phyloP scores from a whole-genome alignment of 1,140 invertebrate genomes.

The silkworm (Bombyx mori) region ASM3026992v2 NC_085111.1:8272501-8273000 shows the following conservation, averaged over 20 bases:
- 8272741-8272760: background rate
- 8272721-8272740: background rate
- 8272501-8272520: no score
- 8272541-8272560: no score
- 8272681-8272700: background rate
- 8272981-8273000: background rate
- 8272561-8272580: no score
- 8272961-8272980: constrained; percentile 2
- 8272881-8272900: constrained; percentile 60
- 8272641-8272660: constrained; percentile 1
- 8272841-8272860: constrained; percentile 42
- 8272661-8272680: background rate
- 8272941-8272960: constrained; percentile 8
- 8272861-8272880: constrained; percentile 31
- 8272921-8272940: constrained; percentile 13
- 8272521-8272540: no score
- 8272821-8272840: constrained; percentile 40
- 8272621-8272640: constrained; percentile 2
- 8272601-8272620: constrained; percentile 1
- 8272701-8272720: background rate
- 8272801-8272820: constrained; percentile 37
- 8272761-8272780: constrained; percentile 14
- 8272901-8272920: constrained; percentile 49
- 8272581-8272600: background rate
- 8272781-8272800: constrained; percentile 24